These are phyloP conservation scores for Drosophila algonquin DNA, from an alignment of 2,888 invertebrate species.

Conservation along the genomic window DNA sequence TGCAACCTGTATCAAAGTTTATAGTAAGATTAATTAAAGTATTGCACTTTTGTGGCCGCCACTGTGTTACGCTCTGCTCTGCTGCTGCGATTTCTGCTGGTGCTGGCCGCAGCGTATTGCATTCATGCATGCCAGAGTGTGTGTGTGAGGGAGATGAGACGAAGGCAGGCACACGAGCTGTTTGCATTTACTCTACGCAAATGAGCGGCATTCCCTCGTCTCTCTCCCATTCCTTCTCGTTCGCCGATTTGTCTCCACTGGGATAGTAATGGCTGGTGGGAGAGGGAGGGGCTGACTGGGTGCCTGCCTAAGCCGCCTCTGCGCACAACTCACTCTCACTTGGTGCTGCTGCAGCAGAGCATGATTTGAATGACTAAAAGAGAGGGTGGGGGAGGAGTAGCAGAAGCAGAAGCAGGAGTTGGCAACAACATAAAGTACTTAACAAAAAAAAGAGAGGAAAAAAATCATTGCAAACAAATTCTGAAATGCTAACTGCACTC, in stretches of 20 bases:
- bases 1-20: neutral
- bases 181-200: constrained; percentile 77
- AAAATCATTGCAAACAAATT: constrained; percentile 72
- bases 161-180: constrained; percentile 59
- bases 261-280: constrained; percentile 16
- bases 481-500: constrained; percentile 60
- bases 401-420: constrained; percentile 52
- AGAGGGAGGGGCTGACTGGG: neutral
- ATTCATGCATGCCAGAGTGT: constrained; percentile 66
- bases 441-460: constrained; percentile 12
- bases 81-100: constrained; percentile 46
- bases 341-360: constrained; percentile 46
- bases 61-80: constrained; percentile 45
- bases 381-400: constrained; percentile 38
- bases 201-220: constrained; percentile 67
- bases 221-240: constrained; percentile 30
- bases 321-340: constrained; percentile 74
- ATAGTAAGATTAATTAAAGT: neutral
- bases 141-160: constrained; percentile 52
- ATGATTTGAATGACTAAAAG: constrained; percentile 70
- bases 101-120: constrained; percentile 56
- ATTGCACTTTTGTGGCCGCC: constrained; percentile 19
- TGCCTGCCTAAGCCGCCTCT: constrained; percentile 31
- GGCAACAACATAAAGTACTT: constrained; percentile 65
- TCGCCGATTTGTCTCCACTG: constrained; percentile 34